Percentiles rank a stretch among this genome's conserved stretches.
Evolutionary conservation across 2,797 vertebrate genomes (phyloP).

Genomic region (Acipenser oxyrinchus): DNA sequence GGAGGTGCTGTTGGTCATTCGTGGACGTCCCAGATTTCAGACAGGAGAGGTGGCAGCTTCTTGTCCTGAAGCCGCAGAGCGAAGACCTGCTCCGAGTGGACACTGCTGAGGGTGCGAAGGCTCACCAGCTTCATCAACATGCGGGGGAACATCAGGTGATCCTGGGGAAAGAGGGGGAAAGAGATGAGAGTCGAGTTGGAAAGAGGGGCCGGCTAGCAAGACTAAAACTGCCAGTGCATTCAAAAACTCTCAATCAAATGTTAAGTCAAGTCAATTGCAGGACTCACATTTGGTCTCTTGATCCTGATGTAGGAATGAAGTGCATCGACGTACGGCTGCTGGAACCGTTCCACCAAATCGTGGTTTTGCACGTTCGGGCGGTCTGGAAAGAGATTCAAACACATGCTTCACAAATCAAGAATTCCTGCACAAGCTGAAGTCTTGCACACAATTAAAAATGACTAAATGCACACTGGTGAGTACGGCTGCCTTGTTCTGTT

Average conservation of each 20-base stretch:
- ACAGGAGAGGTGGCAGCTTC: slow-evolving; percentile 90
- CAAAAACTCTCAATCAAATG: background rate
- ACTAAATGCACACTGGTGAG: too few relatives aligned
- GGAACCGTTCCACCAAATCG: slow-evolving; percentile 85
- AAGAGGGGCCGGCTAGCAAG: too few relatives aligned
- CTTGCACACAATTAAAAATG: too few relatives aligned
- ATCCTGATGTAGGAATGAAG: slow-evolving; percentile 93
- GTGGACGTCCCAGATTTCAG: slow-evolving; percentile 95
- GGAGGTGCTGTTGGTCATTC: slow-evolving; percentile 59
- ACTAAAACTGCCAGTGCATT: too few relatives aligned
- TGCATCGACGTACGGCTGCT: slow-evolving; percentile 91
- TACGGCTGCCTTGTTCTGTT: too few relatives aligned
- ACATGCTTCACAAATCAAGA: slow-evolving; percentile 17
- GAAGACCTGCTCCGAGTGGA: slow-evolving; percentile 96
- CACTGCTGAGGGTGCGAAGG: slow-evolving; percentile 89
- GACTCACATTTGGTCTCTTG: slow-evolving; percentile 89
- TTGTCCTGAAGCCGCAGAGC: slow-evolving; percentile 94
- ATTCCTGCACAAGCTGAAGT: too few relatives aligned
- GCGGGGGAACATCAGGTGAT: slow-evolving; percentile 92
- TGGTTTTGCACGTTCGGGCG: slow-evolving; percentile 94
- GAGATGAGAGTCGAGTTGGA: too few relatives aligned
- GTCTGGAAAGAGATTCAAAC: slow-evolving; percentile 52
- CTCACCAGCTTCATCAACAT: slow-evolving; percentile 98
- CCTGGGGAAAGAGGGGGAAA: slow-evolving; percentile 48
- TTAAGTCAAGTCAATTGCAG: background rate